These are phyloP conservation scores for Conus ventricosus DNA, from an alignment of 1,140 invertebrate species.

Conservation along the genomic window DNA sequence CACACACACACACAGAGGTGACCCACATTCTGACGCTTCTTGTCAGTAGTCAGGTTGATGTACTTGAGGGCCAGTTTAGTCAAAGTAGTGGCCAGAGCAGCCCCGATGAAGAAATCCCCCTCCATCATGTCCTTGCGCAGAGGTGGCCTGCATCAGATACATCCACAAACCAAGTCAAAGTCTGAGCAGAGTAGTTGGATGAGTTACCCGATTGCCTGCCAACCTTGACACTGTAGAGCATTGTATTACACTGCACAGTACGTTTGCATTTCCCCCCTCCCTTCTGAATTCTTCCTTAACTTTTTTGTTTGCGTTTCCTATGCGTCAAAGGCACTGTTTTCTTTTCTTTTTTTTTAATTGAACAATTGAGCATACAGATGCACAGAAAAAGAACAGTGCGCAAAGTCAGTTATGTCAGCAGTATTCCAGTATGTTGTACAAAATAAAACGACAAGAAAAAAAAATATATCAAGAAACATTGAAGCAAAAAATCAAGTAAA, in stretches of 20 bases:
- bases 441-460: too few species aligned
- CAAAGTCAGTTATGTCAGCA: too few species aligned
- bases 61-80: conserved; percentile 92
- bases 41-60: conserved; percentile 72
- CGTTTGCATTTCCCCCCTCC: background rate
- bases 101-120: conserved; percentile 97
- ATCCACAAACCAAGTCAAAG: background rate
- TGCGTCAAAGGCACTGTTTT: too few species aligned
- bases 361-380: too few species aligned
- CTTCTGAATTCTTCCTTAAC: too few species aligned
- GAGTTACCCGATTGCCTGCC: background rate
- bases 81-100: conserved; percentile 91
- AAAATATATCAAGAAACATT: too few species aligned
- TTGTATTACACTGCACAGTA: background rate
- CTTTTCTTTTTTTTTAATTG: too few species aligned
- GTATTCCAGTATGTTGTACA: too few species aligned
- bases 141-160: conserved; percentile 79
- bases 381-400: too few species aligned
- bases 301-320: too few species aligned
- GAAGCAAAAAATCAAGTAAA: too few species aligned
- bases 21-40: conserved; percentile 72
- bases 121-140: conserved; percentile 92
- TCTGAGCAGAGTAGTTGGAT: conserved; percentile 5
- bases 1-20: background rate
- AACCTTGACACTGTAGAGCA: background rate